Evolutionary conservation across 2,888 invertebrate genomes (phyloP).

Genomic region (Mycalesis mineus): DNA sequence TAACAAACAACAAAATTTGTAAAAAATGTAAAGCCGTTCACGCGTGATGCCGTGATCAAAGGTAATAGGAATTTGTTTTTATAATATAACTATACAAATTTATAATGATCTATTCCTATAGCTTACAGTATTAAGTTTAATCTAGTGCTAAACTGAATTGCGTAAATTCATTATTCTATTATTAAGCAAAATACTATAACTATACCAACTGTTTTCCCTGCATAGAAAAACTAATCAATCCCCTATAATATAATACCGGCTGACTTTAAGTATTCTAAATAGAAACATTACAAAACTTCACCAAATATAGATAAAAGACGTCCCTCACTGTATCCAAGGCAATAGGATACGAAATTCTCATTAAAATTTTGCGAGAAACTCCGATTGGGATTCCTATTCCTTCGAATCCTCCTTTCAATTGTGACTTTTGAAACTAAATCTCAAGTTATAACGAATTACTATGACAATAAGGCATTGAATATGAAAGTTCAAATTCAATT

Average conservation of each 20-base stretch:
- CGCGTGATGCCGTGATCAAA: too few species aligned
- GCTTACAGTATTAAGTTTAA: too few species aligned
- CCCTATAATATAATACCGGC: not conserved
- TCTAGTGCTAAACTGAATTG: too few species aligned
- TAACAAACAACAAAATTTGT: too few species aligned
- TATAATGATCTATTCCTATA: too few species aligned
- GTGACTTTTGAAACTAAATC: slow-evolving; percentile 69
- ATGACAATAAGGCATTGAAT: slow-evolving; percentile 60
- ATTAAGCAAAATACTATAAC: too few species aligned
- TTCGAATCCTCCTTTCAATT: slow-evolving; percentile 45
- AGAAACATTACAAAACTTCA: slow-evolving; percentile 35
- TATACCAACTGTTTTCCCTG: not conserved
- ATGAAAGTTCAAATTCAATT: slow-evolving; percentile 45
- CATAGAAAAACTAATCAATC: not conserved
- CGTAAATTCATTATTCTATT: too few species aligned
- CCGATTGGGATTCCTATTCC: slow-evolving; percentile 45
- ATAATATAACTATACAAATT: too few species aligned
- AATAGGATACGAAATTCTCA: slow-evolving; percentile 72
- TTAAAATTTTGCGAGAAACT: slow-evolving; percentile 65
- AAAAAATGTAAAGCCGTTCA: too few species aligned
- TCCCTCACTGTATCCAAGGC: slow-evolving; percentile 59
- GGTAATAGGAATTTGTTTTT: too few species aligned
- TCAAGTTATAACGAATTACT: slow-evolving; percentile 66
- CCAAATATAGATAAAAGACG: slow-evolving; percentile 56
- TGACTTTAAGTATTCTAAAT: not conserved